Evolutionary conservation across 23 tunicate species (phyloP).

Genomic region (Botrylloides violaceus): DNA sequence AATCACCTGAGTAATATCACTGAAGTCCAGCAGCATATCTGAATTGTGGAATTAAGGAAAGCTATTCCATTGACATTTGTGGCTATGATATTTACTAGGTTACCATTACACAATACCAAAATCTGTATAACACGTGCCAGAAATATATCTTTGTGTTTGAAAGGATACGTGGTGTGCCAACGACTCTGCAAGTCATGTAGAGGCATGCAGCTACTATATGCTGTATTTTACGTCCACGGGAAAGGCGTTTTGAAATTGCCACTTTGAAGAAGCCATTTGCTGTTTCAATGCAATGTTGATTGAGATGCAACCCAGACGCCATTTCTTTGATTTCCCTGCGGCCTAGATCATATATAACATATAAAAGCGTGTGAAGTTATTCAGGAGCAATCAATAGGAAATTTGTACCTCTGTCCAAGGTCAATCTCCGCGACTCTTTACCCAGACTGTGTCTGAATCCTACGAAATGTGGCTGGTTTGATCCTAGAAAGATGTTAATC

Average conservation of each 20-base stretch:
- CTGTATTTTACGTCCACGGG: slow-evolving; percentile 68
- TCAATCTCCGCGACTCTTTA: slow-evolving; percentile 69
- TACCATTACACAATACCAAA: neutral
- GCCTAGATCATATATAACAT: no score
- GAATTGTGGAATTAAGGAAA: neutral
- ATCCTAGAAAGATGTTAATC: slow-evolving; percentile 32
- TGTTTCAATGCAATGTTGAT: slow-evolving; percentile 81
- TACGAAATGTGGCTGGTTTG: slow-evolving; percentile 64
- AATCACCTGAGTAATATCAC: slow-evolving; percentile 78
- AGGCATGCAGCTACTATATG: slow-evolving; percentile 90
- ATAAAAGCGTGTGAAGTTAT: no score
- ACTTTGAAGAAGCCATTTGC: slow-evolving; percentile 79
- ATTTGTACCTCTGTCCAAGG: slow-evolving; percentile 54
- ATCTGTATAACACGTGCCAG: neutral
- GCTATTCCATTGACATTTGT: neutral
- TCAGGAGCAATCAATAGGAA: no score
- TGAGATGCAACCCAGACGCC: slow-evolving; percentile 49
- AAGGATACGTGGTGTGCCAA: slow-evolving; percentile 94
- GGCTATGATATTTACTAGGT: no score
- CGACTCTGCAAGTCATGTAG: slow-evolving; percentile 89
- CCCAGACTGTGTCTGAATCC: slow-evolving; percentile 76
- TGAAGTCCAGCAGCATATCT: slow-evolving; percentile 87
- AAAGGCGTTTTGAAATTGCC: slow-evolving; percentile 77
- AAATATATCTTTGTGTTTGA: neutral
- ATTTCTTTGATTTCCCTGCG: slow-evolving; percentile 60